A percentile compares a stretch with the other conserved stretches of the same genome.
Conservation (phyloP, 2,888 invertebrate genomes). For the Ferrisia virgata region DNA sequence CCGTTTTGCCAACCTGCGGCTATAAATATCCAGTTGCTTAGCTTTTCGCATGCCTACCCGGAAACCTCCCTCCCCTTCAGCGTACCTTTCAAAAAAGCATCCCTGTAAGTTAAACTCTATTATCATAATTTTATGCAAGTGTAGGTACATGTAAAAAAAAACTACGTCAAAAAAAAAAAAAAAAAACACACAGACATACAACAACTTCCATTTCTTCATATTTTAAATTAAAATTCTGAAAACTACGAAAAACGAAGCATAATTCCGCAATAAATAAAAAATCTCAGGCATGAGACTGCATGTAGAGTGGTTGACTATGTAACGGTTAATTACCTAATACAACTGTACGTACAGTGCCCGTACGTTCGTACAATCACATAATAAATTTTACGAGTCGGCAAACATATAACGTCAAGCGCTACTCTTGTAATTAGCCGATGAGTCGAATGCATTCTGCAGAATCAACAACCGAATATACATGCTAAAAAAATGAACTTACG, state of each 20-base stretch:
- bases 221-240: neutral
- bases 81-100: no score
- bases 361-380: neutral
- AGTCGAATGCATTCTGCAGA: neutral
- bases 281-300: neutral
- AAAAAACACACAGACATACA: no score
- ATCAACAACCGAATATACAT: neutral
- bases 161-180: no score
- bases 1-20: no score
- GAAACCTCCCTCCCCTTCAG: no score
- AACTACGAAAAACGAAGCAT: neutral
- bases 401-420: neutral
- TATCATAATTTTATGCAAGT: no score
- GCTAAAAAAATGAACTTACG: neutral
- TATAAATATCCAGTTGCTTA: no score
- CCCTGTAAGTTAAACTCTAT: no score
- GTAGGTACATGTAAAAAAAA: no score
- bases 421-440: neutral
- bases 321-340: neutral
- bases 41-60: no score
- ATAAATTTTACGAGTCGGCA: neutral
- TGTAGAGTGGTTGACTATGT: neutral
- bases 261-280: neutral
- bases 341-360: neutral
- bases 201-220: no score